Evolutionary conservation across 2,888 invertebrate genomes (phyloP), one percentile per base, ranked within the genome.

Genomic region (Pristionchus entomophagus): DNA sequence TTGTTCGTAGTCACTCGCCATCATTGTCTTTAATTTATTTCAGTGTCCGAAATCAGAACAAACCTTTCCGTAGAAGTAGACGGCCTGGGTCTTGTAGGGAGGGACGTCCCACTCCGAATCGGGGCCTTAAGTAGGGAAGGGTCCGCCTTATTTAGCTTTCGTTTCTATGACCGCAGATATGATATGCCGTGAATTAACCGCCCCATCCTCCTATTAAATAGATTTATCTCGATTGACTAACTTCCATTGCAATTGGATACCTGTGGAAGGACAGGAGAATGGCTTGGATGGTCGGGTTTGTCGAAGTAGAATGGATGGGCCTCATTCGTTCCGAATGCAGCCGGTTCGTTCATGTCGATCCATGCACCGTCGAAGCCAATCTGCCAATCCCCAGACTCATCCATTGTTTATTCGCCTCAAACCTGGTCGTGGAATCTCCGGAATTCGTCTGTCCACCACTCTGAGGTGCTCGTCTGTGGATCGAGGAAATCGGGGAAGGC

Each of bases 281-380:
- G 73, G 73, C 41, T 73, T 45, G 73, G 73, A 41, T 73, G 73
- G 17, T 32, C 41, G 12, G 5, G 10, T 8, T 41, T n/a, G 73
- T 73, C 41, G 41, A 73, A 73, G 41, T 73, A 73, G 73, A 73
- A 73, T 22, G 73, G 73, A 41, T 41, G 22, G 2, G 22, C 12
- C 41, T 73, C 89, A 86, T 92, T 92, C 0, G 92, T 93, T 35
- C 88, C 94, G 94, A 97, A 96, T 94, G 97, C 97, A 0, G 96
- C 96, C 0, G 96, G 96, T 93, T 97, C 97, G 94, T 97, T 97
- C 97, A 97, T 97, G 92, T 97, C 96, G 91, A 97, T 96, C 97
- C 97, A 97, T 62, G 96, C 96, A 17, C 97, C 97, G 92, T 97
- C 97, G 91, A 95, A 96, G 4, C 94, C 94, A 80, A 97, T 94